phyloP scores from a whole-genome alignment of 2,888 invertebrate genomes.

The Encarsia formosa region DNA sequence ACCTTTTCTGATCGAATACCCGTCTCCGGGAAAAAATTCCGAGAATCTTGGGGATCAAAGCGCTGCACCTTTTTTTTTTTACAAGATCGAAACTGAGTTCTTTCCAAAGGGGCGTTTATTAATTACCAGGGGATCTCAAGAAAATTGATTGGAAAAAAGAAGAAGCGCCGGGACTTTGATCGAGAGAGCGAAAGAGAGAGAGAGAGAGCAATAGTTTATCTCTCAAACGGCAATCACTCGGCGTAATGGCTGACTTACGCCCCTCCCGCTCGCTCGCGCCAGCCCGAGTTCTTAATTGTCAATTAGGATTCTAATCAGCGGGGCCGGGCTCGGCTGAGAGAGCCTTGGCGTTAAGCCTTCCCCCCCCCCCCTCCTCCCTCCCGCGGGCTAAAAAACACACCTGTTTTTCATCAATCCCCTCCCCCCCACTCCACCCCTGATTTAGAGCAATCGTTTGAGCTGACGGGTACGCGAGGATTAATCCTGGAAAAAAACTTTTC shows the following conservation, averaged over 20 bases:
- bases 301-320: conserved; percentile 35
- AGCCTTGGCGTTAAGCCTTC: not conserved
- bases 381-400: not conserved
- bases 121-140: too few species aligned
- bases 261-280: not conserved
- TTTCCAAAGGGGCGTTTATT: too few species aligned
- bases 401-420: not conserved
- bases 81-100: too few species aligned
- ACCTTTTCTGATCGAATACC: too few species aligned
- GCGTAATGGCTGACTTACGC: conserved; percentile 28
- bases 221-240: conserved; percentile 24
- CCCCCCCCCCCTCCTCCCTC: not conserved
- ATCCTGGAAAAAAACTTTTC: too few species aligned
- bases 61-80: too few species aligned
- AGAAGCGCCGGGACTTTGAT: not conserved
- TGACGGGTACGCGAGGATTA: too few species aligned
- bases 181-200: not conserved
- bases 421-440: not conserved
- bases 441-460: too few species aligned
- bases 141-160: too few species aligned
- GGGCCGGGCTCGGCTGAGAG: too few species aligned
- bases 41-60: too few species aligned
- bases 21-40: too few species aligned
- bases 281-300: conserved; percentile 33
- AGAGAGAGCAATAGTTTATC: conserved; percentile 24